Conservation (phyloP, 2,113 vertebrate genomes). For the Sinocyclocheilus anshuiensis region DNA sequence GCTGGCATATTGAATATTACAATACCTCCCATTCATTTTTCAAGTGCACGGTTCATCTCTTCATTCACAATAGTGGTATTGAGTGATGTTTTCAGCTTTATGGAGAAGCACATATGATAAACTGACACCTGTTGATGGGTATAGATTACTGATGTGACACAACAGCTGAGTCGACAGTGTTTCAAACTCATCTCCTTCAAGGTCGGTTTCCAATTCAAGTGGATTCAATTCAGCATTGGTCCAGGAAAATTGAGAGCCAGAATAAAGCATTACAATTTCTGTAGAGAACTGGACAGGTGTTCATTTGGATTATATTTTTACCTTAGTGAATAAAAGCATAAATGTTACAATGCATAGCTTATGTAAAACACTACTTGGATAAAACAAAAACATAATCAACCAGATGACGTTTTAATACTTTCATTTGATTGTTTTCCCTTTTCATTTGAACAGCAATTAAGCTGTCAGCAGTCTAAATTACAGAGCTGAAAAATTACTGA, state of each 20-base stretch:
- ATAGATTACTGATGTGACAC: conserved; percentile 23
- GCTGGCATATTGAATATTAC: background rate
- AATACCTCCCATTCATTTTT: background rate
- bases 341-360: background rate
- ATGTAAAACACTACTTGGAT: conserved; percentile 1
- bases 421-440: background rate
- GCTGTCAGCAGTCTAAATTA: conserved; percentile 45
- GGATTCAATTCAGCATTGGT: background rate
- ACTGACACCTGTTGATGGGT: conserved; percentile 4
- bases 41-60: background rate
- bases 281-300: background rate
- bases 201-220: background rate
- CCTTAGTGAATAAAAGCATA: background rate
- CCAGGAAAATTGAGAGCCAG: conserved; percentile 3
- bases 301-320: background rate
- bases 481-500: conserved; percentile 22
- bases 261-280: background rate
- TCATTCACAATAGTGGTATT: background rate
- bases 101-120: conserved; percentile 1
- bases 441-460: conserved; percentile 45
- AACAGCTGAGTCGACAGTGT: conserved; percentile 53
- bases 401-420: background rate
- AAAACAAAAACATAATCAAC: conserved; percentile 22
- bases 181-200: background rate
- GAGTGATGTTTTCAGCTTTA: background rate